Conservation (phyloP, 1,140 invertebrate genomes). For the Drosophila mayri region DNA sequence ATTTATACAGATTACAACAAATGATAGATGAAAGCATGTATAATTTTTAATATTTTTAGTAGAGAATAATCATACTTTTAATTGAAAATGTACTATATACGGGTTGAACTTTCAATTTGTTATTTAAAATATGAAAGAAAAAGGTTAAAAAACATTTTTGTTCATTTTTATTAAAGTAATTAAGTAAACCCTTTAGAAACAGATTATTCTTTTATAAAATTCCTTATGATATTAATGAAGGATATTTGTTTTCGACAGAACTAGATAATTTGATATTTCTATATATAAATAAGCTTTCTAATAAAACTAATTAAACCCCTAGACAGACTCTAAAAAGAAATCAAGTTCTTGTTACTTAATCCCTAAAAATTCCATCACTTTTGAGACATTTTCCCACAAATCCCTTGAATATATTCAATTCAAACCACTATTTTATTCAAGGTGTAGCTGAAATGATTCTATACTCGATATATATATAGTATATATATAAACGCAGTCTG, state of each 20-base stretch:
- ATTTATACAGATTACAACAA: background rate
- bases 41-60: background rate
- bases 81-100: background rate
- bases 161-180: too few relatives aligned
- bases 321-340: background rate
- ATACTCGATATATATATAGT: constrained; percentile 46
- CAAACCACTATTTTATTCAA: background rate
- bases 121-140: background rate
- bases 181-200: too few relatives aligned
- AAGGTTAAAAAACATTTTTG: too few relatives aligned
- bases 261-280: too few relatives aligned
- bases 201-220: too few relatives aligned
- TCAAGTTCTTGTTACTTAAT: background rate
- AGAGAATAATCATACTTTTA: background rate
- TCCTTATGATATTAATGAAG: too few relatives aligned
- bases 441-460: constrained; percentile 42
- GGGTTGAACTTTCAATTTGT: background rate
- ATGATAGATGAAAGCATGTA: background rate
- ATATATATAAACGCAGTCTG: constrained; percentile 38
- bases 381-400: background rate
- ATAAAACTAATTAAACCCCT: too few relatives aligned
- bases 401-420: background rate
- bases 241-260: background rate
- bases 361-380: background rate
- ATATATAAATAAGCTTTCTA: too few relatives aligned